A percentile compares a stretch with the other conserved stretches of the same genome.
Evolutionary conservation across 2,113 vertebrate genomes (phyloP).

Genomic region (Parus major): DNA sequence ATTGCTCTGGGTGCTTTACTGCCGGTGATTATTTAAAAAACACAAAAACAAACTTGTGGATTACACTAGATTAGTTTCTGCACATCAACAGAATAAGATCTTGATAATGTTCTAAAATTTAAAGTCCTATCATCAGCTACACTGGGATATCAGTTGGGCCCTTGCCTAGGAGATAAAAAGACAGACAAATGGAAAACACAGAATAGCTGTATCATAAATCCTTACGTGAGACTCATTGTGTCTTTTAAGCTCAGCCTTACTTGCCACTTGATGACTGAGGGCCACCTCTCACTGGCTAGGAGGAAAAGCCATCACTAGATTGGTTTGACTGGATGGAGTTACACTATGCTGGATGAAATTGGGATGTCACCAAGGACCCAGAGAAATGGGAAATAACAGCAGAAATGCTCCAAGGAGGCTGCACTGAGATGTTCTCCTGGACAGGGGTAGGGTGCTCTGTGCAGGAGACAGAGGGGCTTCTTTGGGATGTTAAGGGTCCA

Average conservation of each 20-base stretch:
- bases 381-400: fast-evolving
- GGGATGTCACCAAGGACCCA: neutral
- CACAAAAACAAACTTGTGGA: neutral
- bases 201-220: neutral
- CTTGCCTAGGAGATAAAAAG: neutral
- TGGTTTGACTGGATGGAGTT: neutral
- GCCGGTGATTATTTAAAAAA: neutral
- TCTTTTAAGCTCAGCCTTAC: neutral
- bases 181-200: neutral
- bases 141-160: neutral
- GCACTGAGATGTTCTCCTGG: neutral
- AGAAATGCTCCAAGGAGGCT: neutral
- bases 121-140: neutral
- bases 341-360: fast-evolving
- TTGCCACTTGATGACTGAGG: neutral
- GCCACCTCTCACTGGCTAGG: neutral
- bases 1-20: neutral
- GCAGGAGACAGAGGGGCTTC: neutral
- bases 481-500: neutral
- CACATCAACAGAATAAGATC: neutral
- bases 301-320: neutral
- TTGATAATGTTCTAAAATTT: neutral
- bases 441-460: fast-evolving
- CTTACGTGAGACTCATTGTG: neutral
- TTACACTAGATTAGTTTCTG: neutral